Evolutionary conservation across 1,140 invertebrate genomes (phyloP), one percentile per base, ranked within the genome.

Genomic region (Pararge aegeria): DNA sequence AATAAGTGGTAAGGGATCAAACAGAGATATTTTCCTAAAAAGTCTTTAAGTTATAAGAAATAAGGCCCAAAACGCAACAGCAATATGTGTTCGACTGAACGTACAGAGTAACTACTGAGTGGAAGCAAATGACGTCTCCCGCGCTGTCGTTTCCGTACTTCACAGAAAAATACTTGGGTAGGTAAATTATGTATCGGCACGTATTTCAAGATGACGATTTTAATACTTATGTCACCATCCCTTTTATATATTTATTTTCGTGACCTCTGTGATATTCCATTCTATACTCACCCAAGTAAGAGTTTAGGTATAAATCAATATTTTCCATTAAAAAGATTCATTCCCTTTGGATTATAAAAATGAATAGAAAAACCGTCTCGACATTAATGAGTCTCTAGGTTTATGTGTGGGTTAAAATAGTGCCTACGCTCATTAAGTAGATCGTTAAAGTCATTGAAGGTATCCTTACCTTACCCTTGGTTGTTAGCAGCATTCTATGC

Each of bases 81-180:
- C 46, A 29, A 38, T n/a, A 6, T 21, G 13, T 53, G 16, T 38
- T 40, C 20, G 34, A 18, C 55, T n/a, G 69, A 75, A 71, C 50
- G 69, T 72, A 70, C 77, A 78, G 71, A 67, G 75, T 70, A 75
- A 75, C 73, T 81, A 83, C 80, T 84, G 61, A 89, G 83, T 87
- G 78, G 77, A 80, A 76, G 67, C 72, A 66, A 73, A 83, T 80
- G 77, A 78, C 70, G 68, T 73, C 59, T 70, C 61, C 61, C 61
- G 40, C 58, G 21, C 13, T 54, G 49, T 62, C 61, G 55, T 65
- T 63, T 55, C 44, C 61, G 66, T 74, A 68, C 73, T 72, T 66
- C 55, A 66, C 53, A 51, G 48, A 56, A 61, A 51, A 66, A 61
- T 55, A 34, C 20, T 56, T 40, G 21, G 40, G 57, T 56, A 46